phyloP scores from a whole-genome alignment of 2,797 vertebrate genomes.

The Sardinella longiceps region DNA sequence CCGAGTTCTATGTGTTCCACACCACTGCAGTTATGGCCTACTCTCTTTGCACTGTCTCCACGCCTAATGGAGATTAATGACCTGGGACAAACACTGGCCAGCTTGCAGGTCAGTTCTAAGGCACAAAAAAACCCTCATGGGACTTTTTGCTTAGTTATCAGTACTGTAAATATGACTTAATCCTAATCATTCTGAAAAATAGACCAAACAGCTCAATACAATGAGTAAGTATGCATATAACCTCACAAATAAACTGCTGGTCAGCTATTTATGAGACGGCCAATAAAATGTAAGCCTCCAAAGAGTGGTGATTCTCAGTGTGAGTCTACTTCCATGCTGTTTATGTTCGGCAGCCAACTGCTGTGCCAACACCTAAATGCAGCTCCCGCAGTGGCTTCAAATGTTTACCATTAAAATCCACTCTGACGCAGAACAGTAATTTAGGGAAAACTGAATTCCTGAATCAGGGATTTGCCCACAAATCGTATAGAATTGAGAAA shows the following conservation, averaged over 20 bases:
- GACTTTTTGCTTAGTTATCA: not conserved
- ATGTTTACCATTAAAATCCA: not conserved
- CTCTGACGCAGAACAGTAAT: not conserved
- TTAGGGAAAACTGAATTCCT: not conserved
- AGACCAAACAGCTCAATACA: not conserved
- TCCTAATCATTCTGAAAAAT: slow-evolving; percentile 16
- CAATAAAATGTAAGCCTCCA: not conserved
- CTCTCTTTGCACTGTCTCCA: not conserved
- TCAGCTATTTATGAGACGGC: not conserved
- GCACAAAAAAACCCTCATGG: not conserved
- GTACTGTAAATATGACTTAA: slow-evolving; percentile 4
- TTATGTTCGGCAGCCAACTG: not conserved
- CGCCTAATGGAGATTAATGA: slow-evolving; percentile 17
- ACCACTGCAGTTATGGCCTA: not conserved
- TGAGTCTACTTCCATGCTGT: not conserved
- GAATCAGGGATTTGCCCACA: too few relatives aligned
- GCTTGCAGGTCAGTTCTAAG: not conserved
- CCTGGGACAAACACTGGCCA: not conserved
- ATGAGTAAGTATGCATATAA: not conserved
- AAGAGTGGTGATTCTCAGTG: not conserved
- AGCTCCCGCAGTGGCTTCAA: not conserved
- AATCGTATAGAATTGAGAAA: not conserved
- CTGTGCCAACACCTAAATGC: not conserved
- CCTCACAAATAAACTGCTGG: not conserved
- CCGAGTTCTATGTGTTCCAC: not conserved